Base-by-base conservation (phyloP, 2,888 invertebrate genomes). In the Stenodema calcarata region DNA sequence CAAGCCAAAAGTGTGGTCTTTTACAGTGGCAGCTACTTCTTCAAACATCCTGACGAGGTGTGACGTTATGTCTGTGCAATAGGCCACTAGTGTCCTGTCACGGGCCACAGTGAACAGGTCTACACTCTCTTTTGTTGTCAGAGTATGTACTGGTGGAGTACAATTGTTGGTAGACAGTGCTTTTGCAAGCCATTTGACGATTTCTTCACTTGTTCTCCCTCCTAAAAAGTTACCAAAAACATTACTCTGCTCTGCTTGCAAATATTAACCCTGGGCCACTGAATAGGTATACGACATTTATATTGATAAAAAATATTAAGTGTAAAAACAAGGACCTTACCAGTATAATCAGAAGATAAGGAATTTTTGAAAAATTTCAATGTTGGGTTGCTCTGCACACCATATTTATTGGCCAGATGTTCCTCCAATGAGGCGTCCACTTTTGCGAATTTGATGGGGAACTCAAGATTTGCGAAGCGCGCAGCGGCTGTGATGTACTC, bases 361-460 rank as follows among this genome's bases (percentile, higher is more conserved):
- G 97, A 97, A 89, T 94, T 95, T 90, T 95, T 95, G 94, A 97
- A 99, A 94, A 99, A 99, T 92, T 99, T 99, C 89, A 99, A 93
- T 0, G 99, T 99, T 79, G 99, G 99, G 91, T 99, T 99, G 86
- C 99, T 99, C 89, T 95, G 93, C 75, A 99, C 96, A 89, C 95
- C 94, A 91, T 95, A 95, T 91, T 95, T 94, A 91, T 98, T 97
- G 54, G 98, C 98, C 84, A 99, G 93, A 87, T 96, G 95, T 88
- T 95, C 94, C 91, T 99, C 96, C 90, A 96, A 95, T 23, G 99
- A 99, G 89, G 99, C 99, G 92, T 99, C 99, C 86, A 99, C 97
- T 92, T 99, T 99, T 86, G 94, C 99, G 89, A 99, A 93, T 91
- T 97, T 97, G 90, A 99, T 95, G 27, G 93, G 92, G 30, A 97